phyloP scores from a whole-genome alignment of 2,888 invertebrate species.

The Acronicta aceris region DNA sequence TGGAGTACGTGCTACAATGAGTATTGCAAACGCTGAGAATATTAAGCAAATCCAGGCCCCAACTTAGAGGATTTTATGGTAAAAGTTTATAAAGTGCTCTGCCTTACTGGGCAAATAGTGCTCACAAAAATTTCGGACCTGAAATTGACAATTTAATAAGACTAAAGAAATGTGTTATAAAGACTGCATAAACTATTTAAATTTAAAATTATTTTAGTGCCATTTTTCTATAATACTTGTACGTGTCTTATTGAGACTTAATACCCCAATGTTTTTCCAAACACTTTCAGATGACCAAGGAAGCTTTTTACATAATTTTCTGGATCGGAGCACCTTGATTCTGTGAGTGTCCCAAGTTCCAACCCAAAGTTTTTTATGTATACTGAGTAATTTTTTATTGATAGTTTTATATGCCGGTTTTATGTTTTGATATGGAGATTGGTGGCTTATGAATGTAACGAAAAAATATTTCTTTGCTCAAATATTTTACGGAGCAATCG shows the following conservation, averaged over 20 bases:
- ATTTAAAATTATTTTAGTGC: too few species aligned
- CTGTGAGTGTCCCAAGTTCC: slow-evolving; percentile 52
- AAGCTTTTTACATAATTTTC: slow-evolving; percentile 83
- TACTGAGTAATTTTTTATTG: slow-evolving; percentile 48
- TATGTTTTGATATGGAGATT: slow-evolving; percentile 43
- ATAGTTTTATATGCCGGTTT: slow-evolving; percentile 49
- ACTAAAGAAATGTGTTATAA: too few species aligned
- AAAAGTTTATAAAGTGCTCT: too few species aligned
- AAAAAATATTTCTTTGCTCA: neutral
- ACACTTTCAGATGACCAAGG: slow-evolving; percentile 70
- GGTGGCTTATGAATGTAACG: slow-evolving; percentile 1
- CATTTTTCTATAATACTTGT: too few species aligned
- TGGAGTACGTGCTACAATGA: neutral
- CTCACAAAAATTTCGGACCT: too few species aligned
- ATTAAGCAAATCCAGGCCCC: too few species aligned
- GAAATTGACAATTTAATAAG: too few species aligned
- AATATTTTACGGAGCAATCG: neutral
- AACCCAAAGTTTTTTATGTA: slow-evolving; percentile 37
- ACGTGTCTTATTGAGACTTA: too few species aligned
- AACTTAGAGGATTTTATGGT: too few species aligned
- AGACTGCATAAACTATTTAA: too few species aligned
- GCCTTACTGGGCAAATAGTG: too few species aligned
- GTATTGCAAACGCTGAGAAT: neutral
- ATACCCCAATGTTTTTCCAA: slow-evolving; percentile 16
- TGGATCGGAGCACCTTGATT: slow-evolving; percentile 78